Base-by-base conservation (phyloP, 1,140 invertebrate species). In the Phocides pigmalion region DNA sequence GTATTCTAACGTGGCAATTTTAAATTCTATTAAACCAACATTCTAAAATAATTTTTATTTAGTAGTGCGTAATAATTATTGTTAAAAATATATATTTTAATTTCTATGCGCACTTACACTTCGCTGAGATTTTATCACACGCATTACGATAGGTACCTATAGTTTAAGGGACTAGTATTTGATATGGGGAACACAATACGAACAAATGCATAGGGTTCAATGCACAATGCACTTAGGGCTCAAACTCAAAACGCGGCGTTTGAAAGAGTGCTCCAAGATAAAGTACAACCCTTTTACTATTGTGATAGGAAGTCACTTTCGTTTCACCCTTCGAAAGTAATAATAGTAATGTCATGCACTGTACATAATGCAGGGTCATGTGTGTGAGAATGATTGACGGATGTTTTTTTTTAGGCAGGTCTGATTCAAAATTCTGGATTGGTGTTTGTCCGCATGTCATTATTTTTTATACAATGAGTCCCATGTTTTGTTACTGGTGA, bases 201-300 rank as follows among this genome's bases (percentile, higher is more conserved):
- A 35, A 59, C 42, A 59, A 59, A 42, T 59, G 41, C 16, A 47
- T 59, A 59, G 42, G 42, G 54, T 58, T 17, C 39, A 51, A 32
- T 59, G 54, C 54, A 59, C 54, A 59, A 59, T 53, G 50, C 50
- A 53, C 50, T 53, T 25, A 53, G 50, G 32, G 50, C 32, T 20
- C 50, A 6, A 53, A 53, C n/a, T 59, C 54, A 59, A 59, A 59
- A 56, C 41, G 20, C 53, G 19, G 15, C 28, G 54, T 59, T 59
- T 46, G 25, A 59, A 46, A 59, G 51, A 41, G 54, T 59, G 25
- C 54, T 59, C 11, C 39, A 59, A 59, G 42, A 46, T 15, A 59
- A 59, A 59, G 42, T 59, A 47, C 54, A 59, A 59, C 54, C 54
- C 54, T 59, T 59, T 47, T 59, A 59, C 54, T 32, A 59, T 59